Conservation (phyloP, 2,888 invertebrate species). For the Ormyrus labotus region DNA sequence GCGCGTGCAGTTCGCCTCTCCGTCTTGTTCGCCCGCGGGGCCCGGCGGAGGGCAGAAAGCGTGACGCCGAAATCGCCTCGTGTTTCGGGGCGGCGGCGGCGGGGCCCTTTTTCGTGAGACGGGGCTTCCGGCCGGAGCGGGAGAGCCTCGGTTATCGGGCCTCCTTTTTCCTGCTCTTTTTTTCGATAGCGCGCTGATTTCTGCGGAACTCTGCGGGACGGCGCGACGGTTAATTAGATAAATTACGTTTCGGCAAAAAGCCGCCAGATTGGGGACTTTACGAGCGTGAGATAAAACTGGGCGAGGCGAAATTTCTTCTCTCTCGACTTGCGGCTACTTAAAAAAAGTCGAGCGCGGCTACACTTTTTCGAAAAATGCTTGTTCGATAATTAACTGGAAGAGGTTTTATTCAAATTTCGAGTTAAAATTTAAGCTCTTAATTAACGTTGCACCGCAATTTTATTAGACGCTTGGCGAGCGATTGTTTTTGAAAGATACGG, state of each 20-base stretch:
- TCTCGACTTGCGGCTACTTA: too few relatives aligned
- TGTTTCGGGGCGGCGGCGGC: slow-evolving; percentile 41
- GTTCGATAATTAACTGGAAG: too few relatives aligned
- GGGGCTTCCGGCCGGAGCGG: neutral
- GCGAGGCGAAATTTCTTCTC: too few relatives aligned
- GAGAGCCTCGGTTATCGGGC: neutral
- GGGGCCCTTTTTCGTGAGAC: slow-evolving; percentile 8
- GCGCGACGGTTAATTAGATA: neutral
- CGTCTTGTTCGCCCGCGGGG: neutral
- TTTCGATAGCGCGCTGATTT: neutral
- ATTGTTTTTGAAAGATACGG: too few relatives aligned
- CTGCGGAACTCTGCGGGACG: slow-evolving; percentile 13
- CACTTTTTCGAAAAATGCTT: too few relatives aligned
- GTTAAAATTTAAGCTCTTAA: too few relatives aligned
- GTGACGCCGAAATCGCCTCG: slow-evolving; percentile 64
- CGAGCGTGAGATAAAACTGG: too few relatives aligned
- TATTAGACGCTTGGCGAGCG: too few relatives aligned
- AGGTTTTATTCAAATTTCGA: too few relatives aligned
- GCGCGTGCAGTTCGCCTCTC: slow-evolving; percentile 7
- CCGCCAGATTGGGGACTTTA: neutral
- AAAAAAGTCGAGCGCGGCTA: too few relatives aligned
- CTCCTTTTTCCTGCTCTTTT: neutral
- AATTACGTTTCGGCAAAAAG: slow-evolving; percentile 3
- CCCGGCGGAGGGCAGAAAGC: slow-evolving; percentile 60
- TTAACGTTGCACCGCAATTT: too few relatives aligned